Evolutionary conservation across 2,113 vertebrate species (phyloP).

Genomic region (Dasyurus viverrinus): DNA sequence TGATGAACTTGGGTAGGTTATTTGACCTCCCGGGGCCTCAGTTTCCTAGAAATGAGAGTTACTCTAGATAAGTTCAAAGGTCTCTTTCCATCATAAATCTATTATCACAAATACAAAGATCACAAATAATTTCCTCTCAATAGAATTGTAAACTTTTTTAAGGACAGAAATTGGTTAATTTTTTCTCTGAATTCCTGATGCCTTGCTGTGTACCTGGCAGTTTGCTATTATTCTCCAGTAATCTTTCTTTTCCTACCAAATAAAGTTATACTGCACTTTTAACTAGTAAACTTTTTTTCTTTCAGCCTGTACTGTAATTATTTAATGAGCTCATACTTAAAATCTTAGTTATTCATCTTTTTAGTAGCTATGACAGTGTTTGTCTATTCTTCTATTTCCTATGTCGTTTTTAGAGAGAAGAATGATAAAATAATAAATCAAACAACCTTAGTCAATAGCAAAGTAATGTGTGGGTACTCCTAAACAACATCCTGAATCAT

Average conservation of each 20-base stretch:
- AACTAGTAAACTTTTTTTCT: constrained; percentile 27
- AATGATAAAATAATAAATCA: constrained; percentile 42
- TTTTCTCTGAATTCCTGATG: background rate
- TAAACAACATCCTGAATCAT: constrained; percentile 51
- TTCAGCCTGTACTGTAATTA: background rate
- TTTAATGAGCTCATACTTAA: constrained; percentile 23
- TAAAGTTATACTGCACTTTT: background rate
- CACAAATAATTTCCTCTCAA: background rate
- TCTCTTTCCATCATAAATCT: background rate
- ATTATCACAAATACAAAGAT: background rate
- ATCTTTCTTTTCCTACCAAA: background rate
- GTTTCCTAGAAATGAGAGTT: background rate
- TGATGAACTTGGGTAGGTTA: background rate
- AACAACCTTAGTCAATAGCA: constrained; percentile 42
- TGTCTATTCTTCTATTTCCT: background rate
- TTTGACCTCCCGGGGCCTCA: background rate
- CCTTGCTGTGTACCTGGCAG: fast-evolving
- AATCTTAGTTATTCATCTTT: constrained; percentile 32
- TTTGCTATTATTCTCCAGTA: background rate
- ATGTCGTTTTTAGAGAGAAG: constrained; percentile 55
- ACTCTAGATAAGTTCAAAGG: background rate
- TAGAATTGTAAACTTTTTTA: background rate
- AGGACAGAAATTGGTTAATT: background rate
- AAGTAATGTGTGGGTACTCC: constrained; percentile 70
- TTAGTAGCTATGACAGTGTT: constrained; percentile 8